phyloP scores from a whole-genome alignment of 2,888 invertebrate species.

The Campaea margaritaria region DNA sequence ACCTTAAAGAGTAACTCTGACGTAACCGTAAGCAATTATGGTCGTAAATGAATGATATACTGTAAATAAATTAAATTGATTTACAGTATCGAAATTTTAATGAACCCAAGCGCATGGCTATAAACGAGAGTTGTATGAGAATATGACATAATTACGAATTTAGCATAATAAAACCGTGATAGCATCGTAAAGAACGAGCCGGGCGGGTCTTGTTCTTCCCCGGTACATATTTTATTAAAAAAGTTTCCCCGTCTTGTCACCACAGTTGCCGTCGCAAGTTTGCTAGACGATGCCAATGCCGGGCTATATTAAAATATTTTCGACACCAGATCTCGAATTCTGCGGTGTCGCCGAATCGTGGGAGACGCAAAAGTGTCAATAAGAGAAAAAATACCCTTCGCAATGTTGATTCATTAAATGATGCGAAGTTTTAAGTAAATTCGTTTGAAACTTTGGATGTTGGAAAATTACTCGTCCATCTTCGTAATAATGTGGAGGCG shows the following conservation, averaged over 20 bases:
- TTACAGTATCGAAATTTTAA: conserved; percentile 45
- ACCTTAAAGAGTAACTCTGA: conserved; percentile 59
- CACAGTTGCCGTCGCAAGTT: conserved; percentile 59
- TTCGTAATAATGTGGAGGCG: conserved; percentile 47
- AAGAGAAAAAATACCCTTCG: conserved; percentile 44
- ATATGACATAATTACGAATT: conserved; percentile 48
- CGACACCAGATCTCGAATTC: conserved; percentile 51
- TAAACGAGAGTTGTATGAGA: conserved; percentile 39
- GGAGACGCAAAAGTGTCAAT: conserved; percentile 50
- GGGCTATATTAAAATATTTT: conserved; percentile 71
- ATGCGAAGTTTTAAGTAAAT: conserved; percentile 45
- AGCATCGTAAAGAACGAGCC: conserved; percentile 56
- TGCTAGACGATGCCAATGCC: conserved; percentile 52
- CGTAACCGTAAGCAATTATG: conserved; percentile 60
- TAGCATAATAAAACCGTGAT: conserved; percentile 56
- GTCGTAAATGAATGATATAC: conserved; percentile 53
- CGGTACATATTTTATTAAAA: conserved; percentile 75
- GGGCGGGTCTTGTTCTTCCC: conserved; percentile 42
- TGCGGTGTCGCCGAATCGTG: conserved; percentile 35
- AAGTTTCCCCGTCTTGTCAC: conserved; percentile 69
- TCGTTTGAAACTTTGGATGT: conserved; percentile 56
- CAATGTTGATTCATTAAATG: conserved; percentile 64
- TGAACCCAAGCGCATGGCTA: conserved; percentile 35
- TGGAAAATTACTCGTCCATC: conserved; percentile 58
- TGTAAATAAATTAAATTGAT: conserved; percentile 49